phyloP scores from a whole-genome alignment of 2,888 invertebrate species.

The Blastobasis adustella region DNA sequence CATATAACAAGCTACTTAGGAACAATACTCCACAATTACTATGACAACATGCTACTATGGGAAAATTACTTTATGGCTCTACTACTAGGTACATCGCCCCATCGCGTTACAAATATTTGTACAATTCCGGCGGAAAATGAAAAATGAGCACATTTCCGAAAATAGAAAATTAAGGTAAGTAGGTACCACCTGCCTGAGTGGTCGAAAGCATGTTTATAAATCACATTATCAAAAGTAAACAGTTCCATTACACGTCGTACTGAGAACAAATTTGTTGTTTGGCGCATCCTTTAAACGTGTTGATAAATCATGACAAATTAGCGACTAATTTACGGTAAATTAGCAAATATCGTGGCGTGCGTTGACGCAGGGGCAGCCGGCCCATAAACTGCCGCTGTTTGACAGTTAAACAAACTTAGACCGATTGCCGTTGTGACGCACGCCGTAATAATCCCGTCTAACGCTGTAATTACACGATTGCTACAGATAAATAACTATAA shows the following conservation, averaged over 20 bases:
- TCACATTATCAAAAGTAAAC: conserved; percentile 29
- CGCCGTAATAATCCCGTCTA: no score
- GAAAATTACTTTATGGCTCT: no score
- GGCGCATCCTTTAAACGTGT: conserved; percentile 40
- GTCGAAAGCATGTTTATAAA: conserved; percentile 18
- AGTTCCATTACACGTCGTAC: conserved; percentile 23
- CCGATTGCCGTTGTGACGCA: conserved; percentile 1
- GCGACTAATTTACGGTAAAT: conserved; percentile 44
- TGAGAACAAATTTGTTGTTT: conserved; percentile 34
- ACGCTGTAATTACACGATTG: no score
- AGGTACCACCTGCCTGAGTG: not conserved
- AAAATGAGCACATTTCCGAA: not conserved
- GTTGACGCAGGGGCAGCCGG: conserved; percentile 40
- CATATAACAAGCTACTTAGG: no score
- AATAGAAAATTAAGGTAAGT: not conserved
- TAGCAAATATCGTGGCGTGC: conserved; percentile 37
- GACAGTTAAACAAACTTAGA: conserved; percentile 25
- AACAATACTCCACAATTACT: no score
- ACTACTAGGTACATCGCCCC: no score
- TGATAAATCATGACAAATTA: conserved; percentile 62
- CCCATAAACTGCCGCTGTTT: conserved; percentile 17
- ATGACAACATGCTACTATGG: no score
- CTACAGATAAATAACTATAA: no score
- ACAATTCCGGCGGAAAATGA: not conserved
- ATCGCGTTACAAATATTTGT: not conserved